Base-by-base conservation (phyloP, 2,888 invertebrate species). In the Poecilus cupreus region DNA sequence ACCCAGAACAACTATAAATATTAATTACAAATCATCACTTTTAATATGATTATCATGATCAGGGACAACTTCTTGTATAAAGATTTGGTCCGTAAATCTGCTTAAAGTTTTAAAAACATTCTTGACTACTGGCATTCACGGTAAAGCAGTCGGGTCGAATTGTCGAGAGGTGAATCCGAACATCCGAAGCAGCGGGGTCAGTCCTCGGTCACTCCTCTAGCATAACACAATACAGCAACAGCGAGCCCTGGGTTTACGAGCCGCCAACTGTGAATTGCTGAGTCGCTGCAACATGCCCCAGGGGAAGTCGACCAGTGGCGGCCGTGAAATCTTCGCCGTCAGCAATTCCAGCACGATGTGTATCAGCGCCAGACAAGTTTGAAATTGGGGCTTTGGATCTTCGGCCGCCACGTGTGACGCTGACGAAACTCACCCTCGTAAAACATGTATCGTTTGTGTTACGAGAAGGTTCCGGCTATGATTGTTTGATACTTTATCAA, bases 401-500 rank as follows among this genome's bases (percentile, higher is more conserved):
- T 32, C 32, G 32, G 4, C 32, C 22, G 18, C 60, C 60, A 60
- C 60, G 26, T 26, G 60, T 24, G 26, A 60, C 24, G 26, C 22
- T 24, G 26, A 60, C 24, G 26, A 46, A 51, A 22, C 16, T 43
- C 72, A 24, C 49, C 49, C 51, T 74, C 74, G 32, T 74, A 46
- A 75, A 77, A 46, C 39, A 60, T 77, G 77, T 77, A 77, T 77
- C 54, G 64, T 77, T 77, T 64, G 77, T 46, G 57, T 57, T 76
- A 76, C 57, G 57, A 32, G 57, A 57, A 22, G 76, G 76, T 76
- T 54, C 54, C 18, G 24, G 77, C 64, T 46, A 77, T 60, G 77
- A 77, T 60, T 77, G 77, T 77, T 64, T 64, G 60, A 60, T 60
- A 77, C 46, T 60, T 77, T 77, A 77, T 77, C 77, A 77, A 64